Percentiles rank a stretch among this genome's conserved stretches.
These are phyloP conservation scores for Paramisgurnus dabryanus DNA, from an alignment of 2,113 vertebrate species.

Conservation along the genomic window DNA sequence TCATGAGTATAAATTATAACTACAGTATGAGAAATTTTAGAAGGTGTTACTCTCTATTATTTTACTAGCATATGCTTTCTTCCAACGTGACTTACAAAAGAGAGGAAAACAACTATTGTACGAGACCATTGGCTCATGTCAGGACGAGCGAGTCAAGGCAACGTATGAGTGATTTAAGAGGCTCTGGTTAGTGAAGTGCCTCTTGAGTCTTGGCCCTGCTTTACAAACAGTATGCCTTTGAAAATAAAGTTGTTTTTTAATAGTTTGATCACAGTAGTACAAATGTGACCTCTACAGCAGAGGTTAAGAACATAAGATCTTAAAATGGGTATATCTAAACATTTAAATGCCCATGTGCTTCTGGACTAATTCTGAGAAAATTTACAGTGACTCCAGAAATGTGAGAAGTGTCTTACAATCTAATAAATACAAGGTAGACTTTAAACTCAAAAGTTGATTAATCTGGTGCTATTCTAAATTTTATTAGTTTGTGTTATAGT, in stretches of 20 bases:
- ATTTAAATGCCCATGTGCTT: not conserved
- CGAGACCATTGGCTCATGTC: not conserved
- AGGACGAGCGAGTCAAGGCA: not conserved
- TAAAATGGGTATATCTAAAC: no score
- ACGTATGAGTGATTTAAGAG: constrained; percentile 11
- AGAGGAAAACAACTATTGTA: no score
- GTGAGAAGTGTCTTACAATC: not conserved
- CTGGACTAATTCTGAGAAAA: not conserved
- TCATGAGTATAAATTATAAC: no score
- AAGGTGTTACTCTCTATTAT: no score
- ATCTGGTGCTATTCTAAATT: not conserved
- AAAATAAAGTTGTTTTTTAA: not conserved
- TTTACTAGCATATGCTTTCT: no score
- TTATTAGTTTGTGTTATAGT: not conserved
- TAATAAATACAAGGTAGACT: no score
- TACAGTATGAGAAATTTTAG: no score
- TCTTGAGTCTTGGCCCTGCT: not conserved
- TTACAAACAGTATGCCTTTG: not conserved
- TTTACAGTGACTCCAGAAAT: no score
- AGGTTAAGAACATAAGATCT: no score
- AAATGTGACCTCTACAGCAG: not conserved
- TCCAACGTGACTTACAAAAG: no score
- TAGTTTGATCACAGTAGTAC: not conserved
- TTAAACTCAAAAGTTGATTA: not conserved
- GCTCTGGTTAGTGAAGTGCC: constrained; percentile 10